phyloP scores from a whole-genome alignment of 2,113 vertebrate genomes.

The Rhinolophus ferrumequinum region DNA sequence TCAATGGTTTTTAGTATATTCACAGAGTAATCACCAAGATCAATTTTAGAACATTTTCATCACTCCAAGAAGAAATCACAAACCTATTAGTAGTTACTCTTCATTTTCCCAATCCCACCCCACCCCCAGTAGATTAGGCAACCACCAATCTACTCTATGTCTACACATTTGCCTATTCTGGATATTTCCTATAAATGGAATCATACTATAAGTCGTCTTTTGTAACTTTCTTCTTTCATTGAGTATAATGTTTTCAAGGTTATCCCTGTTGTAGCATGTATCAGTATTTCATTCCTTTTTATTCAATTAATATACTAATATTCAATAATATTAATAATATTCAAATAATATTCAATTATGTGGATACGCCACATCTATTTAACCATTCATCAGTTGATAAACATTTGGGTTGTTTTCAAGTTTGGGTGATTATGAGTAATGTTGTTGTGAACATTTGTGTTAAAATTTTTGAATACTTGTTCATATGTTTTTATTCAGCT shows the following conservation, averaged over 20 bases:
- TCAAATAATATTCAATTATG: neutral
- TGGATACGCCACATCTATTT: neutral
- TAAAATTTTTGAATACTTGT: neutral
- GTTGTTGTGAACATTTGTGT: neutral
- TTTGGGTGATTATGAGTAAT: neutral
- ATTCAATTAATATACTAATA: neutral
- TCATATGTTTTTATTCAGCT: neutral
- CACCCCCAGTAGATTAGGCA: neutral
- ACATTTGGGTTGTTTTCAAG: neutral
- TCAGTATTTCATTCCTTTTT: neutral
- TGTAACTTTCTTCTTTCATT: neutral
- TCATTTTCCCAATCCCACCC: neutral
- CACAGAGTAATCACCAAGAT: neutral
- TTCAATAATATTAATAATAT: too few species aligned
- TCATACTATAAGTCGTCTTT: neutral
- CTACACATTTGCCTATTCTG: too few species aligned
- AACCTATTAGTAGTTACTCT: neutral
- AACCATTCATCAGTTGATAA: neutral
- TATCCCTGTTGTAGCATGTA: neutral
- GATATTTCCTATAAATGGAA: too few species aligned
- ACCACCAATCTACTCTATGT: too few species aligned
- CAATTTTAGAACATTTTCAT: too few species aligned
- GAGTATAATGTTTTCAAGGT: neutral
- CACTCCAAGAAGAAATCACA: too few species aligned
- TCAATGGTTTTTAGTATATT: neutral